Evolutionary conservation across 2,797 vertebrate species (phyloP).

Genomic region (Pseudocheirus occidentalis): DNA sequence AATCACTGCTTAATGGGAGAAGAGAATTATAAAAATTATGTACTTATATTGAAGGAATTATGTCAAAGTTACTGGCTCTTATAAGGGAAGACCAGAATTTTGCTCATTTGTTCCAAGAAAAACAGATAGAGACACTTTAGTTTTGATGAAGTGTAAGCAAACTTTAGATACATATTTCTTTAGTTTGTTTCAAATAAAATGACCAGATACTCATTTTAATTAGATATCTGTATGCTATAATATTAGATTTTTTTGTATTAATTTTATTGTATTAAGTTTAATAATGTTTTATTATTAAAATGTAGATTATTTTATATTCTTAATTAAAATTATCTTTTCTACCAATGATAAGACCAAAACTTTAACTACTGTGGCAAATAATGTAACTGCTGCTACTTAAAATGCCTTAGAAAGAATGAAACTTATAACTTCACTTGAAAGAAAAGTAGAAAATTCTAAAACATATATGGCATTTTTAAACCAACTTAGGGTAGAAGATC

Average conservation of each 20-base stretch:
- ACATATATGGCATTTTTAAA: neutral
- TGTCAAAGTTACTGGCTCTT: constrained; percentile 57
- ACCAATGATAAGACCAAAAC: constrained; percentile 66
- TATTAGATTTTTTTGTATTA: constrained; percentile 61
- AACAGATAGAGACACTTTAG: constrained; percentile 67
- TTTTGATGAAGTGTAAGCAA: constrained; percentile 66
- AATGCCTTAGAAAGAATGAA: constrained; percentile 60
- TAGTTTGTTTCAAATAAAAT: constrained; percentile 65
- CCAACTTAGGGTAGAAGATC: neutral
- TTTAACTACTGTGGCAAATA: constrained; percentile 70
- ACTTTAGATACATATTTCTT: constrained; percentile 68
- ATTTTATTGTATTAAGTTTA: constrained; percentile 45
- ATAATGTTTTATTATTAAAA: constrained; percentile 52
- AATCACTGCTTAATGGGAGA: constrained; percentile 46
- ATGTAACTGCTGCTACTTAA: constrained; percentile 67
- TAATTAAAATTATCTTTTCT: constrained; percentile 58
- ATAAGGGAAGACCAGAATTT: constrained; percentile 31
- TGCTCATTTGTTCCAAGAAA: constrained; percentile 59
- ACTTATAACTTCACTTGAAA: constrained; percentile 20
- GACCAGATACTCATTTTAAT: constrained; percentile 57
- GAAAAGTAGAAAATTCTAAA: constrained; percentile 54
- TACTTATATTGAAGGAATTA: constrained; percentile 45
- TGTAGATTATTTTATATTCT: constrained; percentile 67
- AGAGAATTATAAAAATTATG: constrained; percentile 14
- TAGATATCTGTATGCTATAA: constrained; percentile 55